phyloP scores from a whole-genome alignment of 2,888 invertebrate species.

The Pterostichus madidus region DNA sequence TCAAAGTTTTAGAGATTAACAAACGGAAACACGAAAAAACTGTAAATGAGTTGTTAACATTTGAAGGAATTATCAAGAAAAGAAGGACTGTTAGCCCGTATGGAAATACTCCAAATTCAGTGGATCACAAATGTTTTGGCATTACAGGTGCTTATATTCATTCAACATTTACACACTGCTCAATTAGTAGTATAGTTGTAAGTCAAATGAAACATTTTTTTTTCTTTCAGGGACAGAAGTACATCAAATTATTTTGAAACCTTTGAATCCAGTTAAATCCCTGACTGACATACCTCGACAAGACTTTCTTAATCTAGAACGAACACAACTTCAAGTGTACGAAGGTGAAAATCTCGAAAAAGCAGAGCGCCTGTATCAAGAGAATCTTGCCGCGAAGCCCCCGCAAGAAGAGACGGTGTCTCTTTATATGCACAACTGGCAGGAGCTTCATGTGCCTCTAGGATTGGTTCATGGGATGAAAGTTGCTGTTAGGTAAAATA shows the following conservation, averaged over 20 bases:
- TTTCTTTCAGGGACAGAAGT: neutral
- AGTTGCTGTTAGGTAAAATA: neutral
- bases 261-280: neutral
- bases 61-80: neutral
- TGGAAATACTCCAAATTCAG: neutral
- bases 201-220: no score
- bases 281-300: neutral
- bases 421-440: neutral
- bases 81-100: neutral
- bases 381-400: neutral
- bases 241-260: neutral
- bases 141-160: neutral
- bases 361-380: neutral
- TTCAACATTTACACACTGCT: no score
- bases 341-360: neutral
- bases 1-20: neutral
- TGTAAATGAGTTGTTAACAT: neutral
- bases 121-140: neutral
- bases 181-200: no score
- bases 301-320: neutral
- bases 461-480: neutral
- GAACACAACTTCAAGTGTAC: no score
- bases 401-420: neutral
- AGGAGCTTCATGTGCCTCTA: neutral
- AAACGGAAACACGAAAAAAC: neutral